Conservation (phyloP, 2,888 invertebrate species). For the Platypus cylindrus region DNA sequence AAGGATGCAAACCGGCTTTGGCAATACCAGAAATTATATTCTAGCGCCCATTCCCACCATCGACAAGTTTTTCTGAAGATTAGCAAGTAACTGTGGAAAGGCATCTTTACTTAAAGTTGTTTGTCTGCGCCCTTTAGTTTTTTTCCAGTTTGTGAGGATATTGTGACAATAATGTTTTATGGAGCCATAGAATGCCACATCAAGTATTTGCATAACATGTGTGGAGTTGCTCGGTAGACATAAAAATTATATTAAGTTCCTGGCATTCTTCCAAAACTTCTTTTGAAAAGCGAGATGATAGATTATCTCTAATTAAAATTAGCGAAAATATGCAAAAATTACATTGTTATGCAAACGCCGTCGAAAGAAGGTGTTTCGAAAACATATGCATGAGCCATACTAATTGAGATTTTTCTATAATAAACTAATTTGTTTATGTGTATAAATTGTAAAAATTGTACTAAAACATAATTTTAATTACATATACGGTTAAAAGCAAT, state of each 20-base stretch:
- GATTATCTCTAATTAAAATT: slow-evolving; percentile 25
- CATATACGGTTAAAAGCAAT: too few species aligned
- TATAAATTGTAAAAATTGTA: too few species aligned
- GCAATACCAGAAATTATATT: slow-evolving; percentile 12
- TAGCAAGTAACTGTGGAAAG: slow-evolving; percentile 7
- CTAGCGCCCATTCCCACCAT: slow-evolving; percentile 1
- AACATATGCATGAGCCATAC: too few species aligned
- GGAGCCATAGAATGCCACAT: slow-evolving; percentile 26
- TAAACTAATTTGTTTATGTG: too few species aligned
- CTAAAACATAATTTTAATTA: too few species aligned
- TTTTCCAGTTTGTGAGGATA: slow-evolving; percentile 8
- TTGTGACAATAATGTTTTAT: slow-evolving; percentile 20
- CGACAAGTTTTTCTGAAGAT: slow-evolving; percentile 8
- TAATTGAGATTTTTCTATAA: too few species aligned
- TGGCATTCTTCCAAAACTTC: slow-evolving; percentile 24
- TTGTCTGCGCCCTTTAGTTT: slow-evolving; percentile 7
- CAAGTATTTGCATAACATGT: slow-evolving; percentile 27
- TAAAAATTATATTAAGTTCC: slow-evolving; percentile 27
- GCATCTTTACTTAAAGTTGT: slow-evolving; percentile 8
- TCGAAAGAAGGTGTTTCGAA: too few species aligned
- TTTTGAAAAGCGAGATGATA: slow-evolving; percentile 24
- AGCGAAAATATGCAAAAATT: too few species aligned
- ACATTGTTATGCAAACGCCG: too few species aligned
- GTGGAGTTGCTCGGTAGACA: slow-evolving; percentile 27
- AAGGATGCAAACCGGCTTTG: slow-evolving; percentile 9